phyloP scores from a whole-genome alignment of 2,113 vertebrate species.

The Elachura formosa region DNA sequence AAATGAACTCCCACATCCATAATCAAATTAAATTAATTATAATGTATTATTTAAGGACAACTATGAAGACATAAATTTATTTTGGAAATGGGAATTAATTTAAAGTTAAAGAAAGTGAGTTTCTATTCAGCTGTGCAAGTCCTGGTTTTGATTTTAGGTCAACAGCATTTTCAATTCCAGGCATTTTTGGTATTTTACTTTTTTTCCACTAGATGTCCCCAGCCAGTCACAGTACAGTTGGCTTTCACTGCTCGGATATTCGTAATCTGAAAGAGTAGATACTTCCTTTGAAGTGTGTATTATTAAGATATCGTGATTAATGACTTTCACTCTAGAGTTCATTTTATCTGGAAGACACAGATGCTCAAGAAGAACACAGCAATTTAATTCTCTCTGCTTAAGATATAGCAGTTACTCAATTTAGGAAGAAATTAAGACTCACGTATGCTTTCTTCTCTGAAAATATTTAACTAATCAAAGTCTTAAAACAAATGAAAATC shows the following conservation, averaged over 20 bases:
- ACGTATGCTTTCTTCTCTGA: slow-evolving; percentile 52
- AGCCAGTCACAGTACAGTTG: slow-evolving; percentile 33
- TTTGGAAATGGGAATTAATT: too few relatives aligned
- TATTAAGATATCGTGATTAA: slow-evolving; percentile 55
- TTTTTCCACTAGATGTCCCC: slow-evolving; percentile 78
- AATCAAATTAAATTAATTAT: neutral
- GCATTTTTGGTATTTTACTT: neutral
- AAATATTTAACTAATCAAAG: slow-evolving; percentile 61
- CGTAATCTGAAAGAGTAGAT: neutral
- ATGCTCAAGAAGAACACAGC: slow-evolving; percentile 39
- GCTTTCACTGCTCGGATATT: neutral
- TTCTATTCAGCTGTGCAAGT: neutral
- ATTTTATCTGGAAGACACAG: slow-evolving; percentile 48
- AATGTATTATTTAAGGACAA: neutral
- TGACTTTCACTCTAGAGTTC: slow-evolving; percentile 44
- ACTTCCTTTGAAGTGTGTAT: slow-evolving; percentile 47
- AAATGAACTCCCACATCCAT: neutral
- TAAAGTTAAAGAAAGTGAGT: neutral
- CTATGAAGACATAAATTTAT: neutral
- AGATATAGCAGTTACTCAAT: slow-evolving; percentile 6
- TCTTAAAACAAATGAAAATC: slow-evolving; percentile 53
- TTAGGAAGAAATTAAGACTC: slow-evolving; percentile 58
- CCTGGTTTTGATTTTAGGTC: neutral
- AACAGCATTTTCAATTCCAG: neutral
- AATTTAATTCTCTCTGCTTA: slow-evolving; percentile 51